Evolutionary conservation across 2,797 vertebrate species (phyloP).

Genomic region (Botia kubotai): DNA sequence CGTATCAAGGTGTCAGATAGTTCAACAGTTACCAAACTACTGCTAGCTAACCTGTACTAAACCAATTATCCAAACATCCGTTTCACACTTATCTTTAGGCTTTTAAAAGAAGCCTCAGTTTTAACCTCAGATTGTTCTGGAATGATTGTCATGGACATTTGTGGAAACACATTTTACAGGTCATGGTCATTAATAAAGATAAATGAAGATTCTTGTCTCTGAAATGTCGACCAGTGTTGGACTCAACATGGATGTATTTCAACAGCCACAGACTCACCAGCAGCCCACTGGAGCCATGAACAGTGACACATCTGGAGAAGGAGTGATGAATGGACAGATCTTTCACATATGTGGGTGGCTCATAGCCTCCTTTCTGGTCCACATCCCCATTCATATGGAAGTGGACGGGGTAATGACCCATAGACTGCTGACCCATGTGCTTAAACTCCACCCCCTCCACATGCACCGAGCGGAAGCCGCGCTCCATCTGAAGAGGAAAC

Average conservation of each 20-base stretch:
- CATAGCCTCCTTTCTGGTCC: conserved; percentile 88
- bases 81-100: too few species aligned
- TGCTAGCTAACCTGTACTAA: too few species aligned
- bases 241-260: neutral
- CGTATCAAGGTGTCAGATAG: too few species aligned
- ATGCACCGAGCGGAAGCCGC: conserved; percentile 86
- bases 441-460: conserved; percentile 89
- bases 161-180: neutral
- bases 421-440: conserved; percentile 94
- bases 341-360: conserved; percentile 85
- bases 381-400: conserved; percentile 95
- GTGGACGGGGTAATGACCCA: conserved; percentile 96
- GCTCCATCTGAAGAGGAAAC: conserved; percentile 80
- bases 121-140: neutral
- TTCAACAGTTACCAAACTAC: too few species aligned
- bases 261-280: conserved; percentile 81
- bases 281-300: conserved; percentile 88
- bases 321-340: conserved; percentile 88
- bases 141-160: neutral
- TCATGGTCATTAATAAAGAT: neutral
- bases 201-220: neutral
- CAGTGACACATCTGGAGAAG: conserved; percentile 88
- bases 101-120: too few species aligned
- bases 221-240: neutral
- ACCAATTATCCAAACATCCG: too few species aligned